These are phyloP conservation scores for Chelon labrosus DNA, from an alignment of 2,797 vertebrate species.

Conservation along the genomic window DNA sequence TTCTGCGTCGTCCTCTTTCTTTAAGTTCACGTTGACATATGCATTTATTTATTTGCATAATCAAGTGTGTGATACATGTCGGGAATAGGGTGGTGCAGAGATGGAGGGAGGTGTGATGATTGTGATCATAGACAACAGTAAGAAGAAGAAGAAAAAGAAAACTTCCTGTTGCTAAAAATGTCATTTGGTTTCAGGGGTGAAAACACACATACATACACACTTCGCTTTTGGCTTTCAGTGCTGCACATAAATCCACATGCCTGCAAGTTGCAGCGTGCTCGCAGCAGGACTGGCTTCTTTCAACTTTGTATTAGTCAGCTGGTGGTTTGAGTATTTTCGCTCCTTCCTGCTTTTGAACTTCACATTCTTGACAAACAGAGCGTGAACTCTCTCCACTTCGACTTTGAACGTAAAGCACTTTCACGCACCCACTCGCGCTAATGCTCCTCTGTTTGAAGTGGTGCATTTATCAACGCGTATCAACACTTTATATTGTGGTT, in stretches of 20 bases:
- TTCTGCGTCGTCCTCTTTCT: background rate
- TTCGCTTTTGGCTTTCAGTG: too few relatives aligned
- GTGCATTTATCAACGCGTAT: constrained; percentile 9
- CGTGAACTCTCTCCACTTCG: background rate
- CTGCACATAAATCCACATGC: background rate
- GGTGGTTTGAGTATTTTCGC: constrained; percentile 5
- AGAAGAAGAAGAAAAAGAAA: constrained; percentile 24
- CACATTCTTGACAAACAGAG: constrained; percentile 12
- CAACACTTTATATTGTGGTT: constrained; percentile 25
- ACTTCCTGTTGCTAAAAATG: constrained; percentile 72
- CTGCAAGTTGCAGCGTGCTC: constrained; percentile 9
- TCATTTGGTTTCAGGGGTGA: constrained; percentile 16
- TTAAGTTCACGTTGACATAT: background rate
- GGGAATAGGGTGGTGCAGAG: background rate
- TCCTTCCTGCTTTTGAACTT: constrained; percentile 40
- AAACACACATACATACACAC: background rate
- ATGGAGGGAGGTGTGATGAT: constrained; percentile 36
- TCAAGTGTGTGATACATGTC: background rate
- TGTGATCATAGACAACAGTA: constrained; percentile 36
- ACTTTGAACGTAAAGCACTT: background rate
- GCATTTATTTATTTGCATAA: too few relatives aligned
- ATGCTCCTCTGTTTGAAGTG: constrained; percentile 2
- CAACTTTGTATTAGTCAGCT: background rate
- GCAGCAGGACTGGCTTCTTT: background rate
- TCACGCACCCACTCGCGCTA: background rate